Conservation (phyloP, 2,888 invertebrate species). For the Rhaphigaster nebulosa region DNA sequence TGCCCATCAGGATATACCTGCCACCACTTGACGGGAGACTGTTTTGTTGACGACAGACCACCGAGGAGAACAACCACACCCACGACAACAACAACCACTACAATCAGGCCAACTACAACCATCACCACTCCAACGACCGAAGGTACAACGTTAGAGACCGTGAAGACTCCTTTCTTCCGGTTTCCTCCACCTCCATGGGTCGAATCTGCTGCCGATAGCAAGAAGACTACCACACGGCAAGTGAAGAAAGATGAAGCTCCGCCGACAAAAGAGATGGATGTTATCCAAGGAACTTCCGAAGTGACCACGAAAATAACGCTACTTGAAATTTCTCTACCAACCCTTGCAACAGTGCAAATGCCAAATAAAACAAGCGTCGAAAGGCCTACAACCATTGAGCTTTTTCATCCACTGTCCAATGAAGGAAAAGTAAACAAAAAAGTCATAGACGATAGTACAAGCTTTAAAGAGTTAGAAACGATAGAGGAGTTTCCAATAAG, state of each 20-base stretch:
- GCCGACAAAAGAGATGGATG: neutral
- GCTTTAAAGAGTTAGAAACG: neutral
- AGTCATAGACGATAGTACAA: neutral
- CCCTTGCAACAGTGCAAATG: neutral
- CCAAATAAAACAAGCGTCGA: neutral
- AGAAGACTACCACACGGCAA: constrained; percentile 38
- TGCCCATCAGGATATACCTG: constrained; percentile 65
- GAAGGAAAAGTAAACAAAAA: neutral
- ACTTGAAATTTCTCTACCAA: neutral
- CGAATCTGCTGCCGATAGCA: constrained; percentile 9
- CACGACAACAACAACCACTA: constrained; percentile 53
- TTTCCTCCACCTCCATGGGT: constrained; percentile 56
- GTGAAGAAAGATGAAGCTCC: constrained; percentile 1
- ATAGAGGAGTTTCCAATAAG: neutral
- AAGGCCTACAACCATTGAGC: neutral
- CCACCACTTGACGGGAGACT: constrained; percentile 65
- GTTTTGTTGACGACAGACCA: constrained; percentile 64
- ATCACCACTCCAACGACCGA: constrained; percentile 31
- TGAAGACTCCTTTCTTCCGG: constrained; percentile 49
- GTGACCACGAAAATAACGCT: neutral
- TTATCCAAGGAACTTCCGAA: neutral
- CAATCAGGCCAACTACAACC: constrained; percentile 30
- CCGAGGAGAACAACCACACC: constrained; percentile 58
- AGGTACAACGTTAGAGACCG: constrained; percentile 46
- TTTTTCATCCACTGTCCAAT: neutral